Evolutionary conservation across 2,888 invertebrate genomes (phyloP).

Genomic region (Netelia melanura): DNA sequence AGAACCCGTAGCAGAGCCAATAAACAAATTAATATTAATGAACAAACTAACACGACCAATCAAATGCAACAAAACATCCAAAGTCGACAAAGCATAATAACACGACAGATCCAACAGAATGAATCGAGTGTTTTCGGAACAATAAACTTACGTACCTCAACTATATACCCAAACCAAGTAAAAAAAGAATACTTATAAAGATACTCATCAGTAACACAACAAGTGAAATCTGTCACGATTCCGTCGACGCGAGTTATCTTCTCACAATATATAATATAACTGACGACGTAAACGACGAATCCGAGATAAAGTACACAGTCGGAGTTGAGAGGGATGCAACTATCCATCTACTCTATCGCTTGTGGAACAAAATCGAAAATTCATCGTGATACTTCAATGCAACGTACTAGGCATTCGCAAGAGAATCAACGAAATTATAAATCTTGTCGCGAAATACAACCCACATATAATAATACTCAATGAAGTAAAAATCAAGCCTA

Average conservation of each 20-base stretch:
- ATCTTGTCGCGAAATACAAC: not conserved
- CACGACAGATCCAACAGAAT: not conserved
- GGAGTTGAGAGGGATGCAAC: conserved; percentile 7
- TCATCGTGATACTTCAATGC: conserved; percentile 17
- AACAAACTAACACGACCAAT: not conserved
- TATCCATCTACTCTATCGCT: not conserved
- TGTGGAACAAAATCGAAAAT: not conserved
- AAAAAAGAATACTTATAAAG: conserved; percentile 2
- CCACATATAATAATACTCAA: conserved; percentile 9
- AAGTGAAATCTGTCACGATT: conserved; percentile 16
- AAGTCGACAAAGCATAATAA: not conserved
- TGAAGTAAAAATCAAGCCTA: conserved; percentile 3
- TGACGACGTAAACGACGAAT: conserved; percentile 15
- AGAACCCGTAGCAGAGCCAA: not conserved
- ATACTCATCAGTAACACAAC: conserved; percentile 25
- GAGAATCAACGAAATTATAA: conserved; percentile 18
- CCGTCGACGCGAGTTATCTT: not conserved
- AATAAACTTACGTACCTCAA: not conserved
- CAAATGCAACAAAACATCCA: conserved; percentile 9
- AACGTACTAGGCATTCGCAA: conserved; percentile 13
- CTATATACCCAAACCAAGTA: not conserved
- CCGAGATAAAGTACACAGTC: conserved; percentile 12
- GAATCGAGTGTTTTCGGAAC: not conserved
- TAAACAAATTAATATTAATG: not conserved
- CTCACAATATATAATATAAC: conserved; percentile 11